These are phyloP conservation scores for Irena cyanogastra DNA, from an alignment of 2,113 vertebrate species.

Conservation along the genomic window DNA sequence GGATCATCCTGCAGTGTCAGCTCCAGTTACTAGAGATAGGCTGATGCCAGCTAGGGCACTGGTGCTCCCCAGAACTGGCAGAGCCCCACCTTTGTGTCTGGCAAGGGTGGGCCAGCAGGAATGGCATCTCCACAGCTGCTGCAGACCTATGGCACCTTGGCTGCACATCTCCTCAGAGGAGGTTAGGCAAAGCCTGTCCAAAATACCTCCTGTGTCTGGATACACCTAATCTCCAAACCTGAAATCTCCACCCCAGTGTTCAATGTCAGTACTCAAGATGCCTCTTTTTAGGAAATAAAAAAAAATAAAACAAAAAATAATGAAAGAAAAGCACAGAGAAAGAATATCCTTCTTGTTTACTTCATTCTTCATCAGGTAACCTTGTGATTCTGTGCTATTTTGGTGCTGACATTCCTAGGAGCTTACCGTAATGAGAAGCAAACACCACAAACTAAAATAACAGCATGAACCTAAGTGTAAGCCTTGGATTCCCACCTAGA, in stretches of 20 bases:
- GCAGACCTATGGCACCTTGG: neutral
- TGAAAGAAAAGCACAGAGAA: neutral
- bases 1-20: neutral
- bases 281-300: neutral
- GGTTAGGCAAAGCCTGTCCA: neutral
- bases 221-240: neutral
- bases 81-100: rapidly evolving
- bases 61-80: neutral
- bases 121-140: neutral
- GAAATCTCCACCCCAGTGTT: neutral
- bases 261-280: neutral
- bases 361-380: constrained; percentile 49
- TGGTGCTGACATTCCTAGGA: constrained; percentile 54
- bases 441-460: constrained; percentile 64
- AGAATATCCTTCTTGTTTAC: constrained; percentile 54
- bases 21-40: neutral
- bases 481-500: constrained; percentile 42
- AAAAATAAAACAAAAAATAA: neutral
- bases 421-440: constrained; percentile 54
- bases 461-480: constrained; percentile 19
- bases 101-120: neutral
- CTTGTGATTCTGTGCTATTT: constrained; percentile 64
- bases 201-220: neutral
- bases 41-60: neutral
- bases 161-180: neutral